A percentile compares a stretch with the other conserved stretches of the same genome.
Evolutionary conservation across 2,113 vertebrate genomes (phyloP).

Genomic region (Australoheros scitulus): DNA sequence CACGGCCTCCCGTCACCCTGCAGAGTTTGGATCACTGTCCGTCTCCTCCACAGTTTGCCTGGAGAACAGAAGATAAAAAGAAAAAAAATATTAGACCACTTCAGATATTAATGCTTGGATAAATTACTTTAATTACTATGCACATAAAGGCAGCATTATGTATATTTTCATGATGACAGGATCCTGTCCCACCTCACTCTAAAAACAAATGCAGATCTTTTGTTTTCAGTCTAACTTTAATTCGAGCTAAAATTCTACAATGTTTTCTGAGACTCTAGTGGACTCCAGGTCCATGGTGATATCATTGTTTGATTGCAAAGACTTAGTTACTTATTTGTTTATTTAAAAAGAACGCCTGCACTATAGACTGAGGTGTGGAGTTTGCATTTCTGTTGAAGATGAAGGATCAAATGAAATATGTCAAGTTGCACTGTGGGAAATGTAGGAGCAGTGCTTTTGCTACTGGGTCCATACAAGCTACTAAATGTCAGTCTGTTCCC

Average conservation of each 20-base stretch:
- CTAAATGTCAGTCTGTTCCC: too few relatives aligned
- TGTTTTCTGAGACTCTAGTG: not conserved
- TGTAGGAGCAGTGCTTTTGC: not conserved
- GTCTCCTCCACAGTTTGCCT: conserved; percentile 91
- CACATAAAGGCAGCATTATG: not conserved
- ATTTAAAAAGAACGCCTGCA: not conserved
- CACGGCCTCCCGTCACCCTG: conserved; percentile 97
- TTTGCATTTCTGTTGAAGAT: not conserved
- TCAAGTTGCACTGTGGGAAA: not conserved
- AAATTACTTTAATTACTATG: not conserved
- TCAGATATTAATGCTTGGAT: not conserved
- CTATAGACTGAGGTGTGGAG: not conserved
- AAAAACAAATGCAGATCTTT: not conserved
- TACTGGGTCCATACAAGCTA: not conserved
- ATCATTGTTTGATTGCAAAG: not conserved
- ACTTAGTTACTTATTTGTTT: not conserved
- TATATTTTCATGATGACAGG: not conserved
- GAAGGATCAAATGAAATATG: not conserved
- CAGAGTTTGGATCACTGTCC: conserved; percentile 88
- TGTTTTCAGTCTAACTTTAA: not conserved
- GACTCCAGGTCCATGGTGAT: not conserved
- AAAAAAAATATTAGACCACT: not conserved
- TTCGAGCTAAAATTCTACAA: not conserved
- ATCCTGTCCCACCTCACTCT: not conserved
- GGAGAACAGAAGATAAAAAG: conserved; percentile 6